These are phyloP conservation scores for Perithous albicinctus DNA, from an alignment of 2,888 invertebrate genomes.

Conservation along the genomic window DNA sequence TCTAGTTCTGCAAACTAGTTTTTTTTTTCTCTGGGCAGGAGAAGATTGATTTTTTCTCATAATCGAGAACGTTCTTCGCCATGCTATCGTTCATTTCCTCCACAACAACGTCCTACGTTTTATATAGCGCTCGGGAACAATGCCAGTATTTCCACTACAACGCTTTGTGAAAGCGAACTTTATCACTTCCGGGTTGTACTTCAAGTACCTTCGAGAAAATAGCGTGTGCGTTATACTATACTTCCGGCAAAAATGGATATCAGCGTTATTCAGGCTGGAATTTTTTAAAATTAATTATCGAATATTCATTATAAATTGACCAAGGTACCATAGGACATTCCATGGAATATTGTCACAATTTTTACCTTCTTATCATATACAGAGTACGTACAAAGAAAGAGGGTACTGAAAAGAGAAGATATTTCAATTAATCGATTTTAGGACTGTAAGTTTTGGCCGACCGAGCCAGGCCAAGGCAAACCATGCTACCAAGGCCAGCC, in stretches of 20 bases:
- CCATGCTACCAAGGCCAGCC: too few relatives aligned
- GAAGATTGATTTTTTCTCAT: conserved; percentile 3
- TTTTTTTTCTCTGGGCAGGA: too few relatives aligned
- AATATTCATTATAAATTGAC: neutral
- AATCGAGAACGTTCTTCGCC: neutral
- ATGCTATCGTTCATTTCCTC: neutral
- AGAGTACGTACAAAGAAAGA: too few relatives aligned
- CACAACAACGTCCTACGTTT: neutral
- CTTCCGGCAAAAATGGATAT: neutral
- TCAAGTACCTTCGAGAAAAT: neutral
- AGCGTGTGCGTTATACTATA: neutral
- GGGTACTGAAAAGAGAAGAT: too few relatives aligned
- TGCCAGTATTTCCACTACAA: neutral
- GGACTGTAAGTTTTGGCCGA: too few relatives aligned
- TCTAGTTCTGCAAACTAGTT: too few relatives aligned
- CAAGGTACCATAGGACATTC: too few relatives aligned
- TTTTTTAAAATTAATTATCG: neutral
- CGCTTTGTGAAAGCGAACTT: neutral
- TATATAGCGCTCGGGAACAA: conserved; percentile 7
- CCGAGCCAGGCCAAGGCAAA: too few relatives aligned
- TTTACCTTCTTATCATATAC: too few relatives aligned
- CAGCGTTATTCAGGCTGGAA: neutral
- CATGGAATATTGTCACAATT: too few relatives aligned
- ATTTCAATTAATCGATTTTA: too few relatives aligned
- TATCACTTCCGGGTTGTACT: neutral